Evolutionary conservation across 2,797 vertebrate genomes (phyloP), one percentile per base, ranked within the genome.

Genomic region (Tangara arthus): DNA sequence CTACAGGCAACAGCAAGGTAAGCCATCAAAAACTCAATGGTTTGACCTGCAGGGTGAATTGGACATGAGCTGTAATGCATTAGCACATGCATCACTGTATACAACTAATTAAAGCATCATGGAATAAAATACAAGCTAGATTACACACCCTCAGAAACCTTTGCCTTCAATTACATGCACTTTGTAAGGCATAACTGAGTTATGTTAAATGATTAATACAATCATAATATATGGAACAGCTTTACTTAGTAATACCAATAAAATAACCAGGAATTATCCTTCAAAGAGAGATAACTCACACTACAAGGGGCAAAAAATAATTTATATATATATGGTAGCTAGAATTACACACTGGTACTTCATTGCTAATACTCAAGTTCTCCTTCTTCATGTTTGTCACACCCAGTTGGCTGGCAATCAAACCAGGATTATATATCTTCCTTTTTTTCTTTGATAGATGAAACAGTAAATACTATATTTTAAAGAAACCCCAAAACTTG

Each of bases 31-130:
- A 89, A 2, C 8, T 41, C 81, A 95, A 21, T 27, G 82, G 79
- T 90, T 92, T 78, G 77, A 94, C 84, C 20, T 89, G 78, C 42
- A 84, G 81, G 78, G 60, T 87, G 72, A 94, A 61, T 39, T 64
- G 90, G 78, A 94, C 57, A 52, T 2, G 21, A 60, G 68, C 90
- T 87, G 53, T 53, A 78, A 50, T 59, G 85, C 34, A 77, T 68
- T 60, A 76, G 47, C 44, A 63, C 22, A 53, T 53, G 34, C 82
- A 34, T 83, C 59, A 83, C 69, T 77, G 60, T 82, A 75, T 12
- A 73, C 56, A 83, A 61, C 41, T 84, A 91, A 88, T 72, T 78
- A 89, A 91, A 18, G 42, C 39, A 52, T 35, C 15, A 21, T 2
- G 55, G 84, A 90, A 91, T 66, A 61, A 96, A 82, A 95, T 63